Conservation (phyloP, 2,113 vertebrate species). For the Dasyprocta punctata region DNA sequence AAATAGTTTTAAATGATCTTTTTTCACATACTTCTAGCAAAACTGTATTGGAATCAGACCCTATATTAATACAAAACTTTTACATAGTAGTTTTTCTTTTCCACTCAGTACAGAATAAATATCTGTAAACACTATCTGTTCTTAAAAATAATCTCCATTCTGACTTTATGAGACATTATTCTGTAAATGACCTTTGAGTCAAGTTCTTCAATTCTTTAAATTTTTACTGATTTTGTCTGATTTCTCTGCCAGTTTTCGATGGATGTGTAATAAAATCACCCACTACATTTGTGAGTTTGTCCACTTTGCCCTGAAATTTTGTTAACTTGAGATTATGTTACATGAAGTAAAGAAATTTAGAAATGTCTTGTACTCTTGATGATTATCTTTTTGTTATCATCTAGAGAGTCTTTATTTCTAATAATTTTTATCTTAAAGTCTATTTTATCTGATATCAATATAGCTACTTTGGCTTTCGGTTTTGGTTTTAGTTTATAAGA, state of each 20-base stretch:
- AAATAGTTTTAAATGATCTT: not conserved
- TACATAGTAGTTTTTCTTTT: not conserved
- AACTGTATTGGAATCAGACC: not conserved
- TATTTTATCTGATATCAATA: not conserved
- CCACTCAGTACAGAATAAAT: not conserved
- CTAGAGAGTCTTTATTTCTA: not conserved
- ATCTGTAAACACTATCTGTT: not conserved
- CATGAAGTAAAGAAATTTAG: not conserved
- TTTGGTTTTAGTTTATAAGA: not conserved
- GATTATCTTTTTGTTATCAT: not conserved
- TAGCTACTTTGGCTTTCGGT: not conserved
- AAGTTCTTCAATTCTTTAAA: not conserved
- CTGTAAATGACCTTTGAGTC: not conserved
- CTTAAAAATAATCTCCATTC: not conserved
- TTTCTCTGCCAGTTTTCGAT: not conserved
- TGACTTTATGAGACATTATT: not conserved
- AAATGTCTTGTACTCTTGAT: not conserved
- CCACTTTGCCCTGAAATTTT: not conserved
- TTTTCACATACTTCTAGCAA: not conserved
- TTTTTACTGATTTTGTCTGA: not conserved
- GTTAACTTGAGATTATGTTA: not conserved
- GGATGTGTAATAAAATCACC: not conserved
- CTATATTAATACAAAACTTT: not conserved
- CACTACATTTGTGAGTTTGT: not conserved
- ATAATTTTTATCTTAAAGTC: not conserved